Base-by-base conservation (phyloP, 2,797 vertebrate species). In the Platalea minor region DNA sequence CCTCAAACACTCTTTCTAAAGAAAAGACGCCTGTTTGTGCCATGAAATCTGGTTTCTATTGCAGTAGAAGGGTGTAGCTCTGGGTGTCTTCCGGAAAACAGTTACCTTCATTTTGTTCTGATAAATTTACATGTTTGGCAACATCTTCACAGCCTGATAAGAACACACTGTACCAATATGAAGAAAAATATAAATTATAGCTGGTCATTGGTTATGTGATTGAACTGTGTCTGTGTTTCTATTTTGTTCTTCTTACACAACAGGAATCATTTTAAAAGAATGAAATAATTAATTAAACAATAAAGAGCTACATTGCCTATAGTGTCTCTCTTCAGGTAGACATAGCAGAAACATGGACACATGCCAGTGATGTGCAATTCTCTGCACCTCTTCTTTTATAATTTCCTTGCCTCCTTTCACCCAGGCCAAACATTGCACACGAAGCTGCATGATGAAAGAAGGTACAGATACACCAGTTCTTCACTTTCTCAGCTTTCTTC, bases 121-220 rank as follows among this genome's bases (percentile, higher is more conserved):
- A 26, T 29, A 28, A 51, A 74, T 91, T 83, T 19, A 41, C 24
- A 4, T 33, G 11, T 23, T 75, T 84, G 33, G 11, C 50, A 86
- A 3, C 31, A 72, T 13, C 24, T 72, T 61, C 21, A 20, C 31
- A 72, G 21, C 5, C 35, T 87, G 9, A 17, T 37, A 39, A 64
- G 4, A 64, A 5, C 14, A 57, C 2, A 2, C 5, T 17, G 3
- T 20, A 74, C 8, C 12, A 46, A 7, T 25, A 17, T 7, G 35
- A 59, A 89, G 17, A 19, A 31, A 85, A 80, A 4, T n/a, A 23
- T 33, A 17, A 67, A 43, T 2, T 31, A 17, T 19, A 61, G 7
- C 12, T 54, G 13, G 21, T 68, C 10, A 29, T 75, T 65, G 13
- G 3, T 83, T 78, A 35, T 31, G 18, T 33, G 26, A 29, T 9